Conservation (phyloP, 2,113 vertebrate genomes). For the Poeciliopsis occidentalis region DNA sequence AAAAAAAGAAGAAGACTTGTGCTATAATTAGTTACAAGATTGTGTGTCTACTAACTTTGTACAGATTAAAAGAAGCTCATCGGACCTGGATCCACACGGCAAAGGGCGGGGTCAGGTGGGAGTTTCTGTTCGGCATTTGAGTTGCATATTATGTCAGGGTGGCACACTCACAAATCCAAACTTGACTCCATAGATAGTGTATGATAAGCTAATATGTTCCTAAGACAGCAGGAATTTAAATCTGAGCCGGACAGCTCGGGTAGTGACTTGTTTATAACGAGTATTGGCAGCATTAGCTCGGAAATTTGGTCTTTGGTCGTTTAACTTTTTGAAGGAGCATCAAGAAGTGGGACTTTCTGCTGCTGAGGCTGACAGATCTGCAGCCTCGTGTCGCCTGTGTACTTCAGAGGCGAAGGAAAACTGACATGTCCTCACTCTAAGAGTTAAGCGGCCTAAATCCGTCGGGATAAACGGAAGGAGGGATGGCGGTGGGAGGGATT, state of each 20-base stretch:
- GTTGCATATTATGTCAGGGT: constrained; percentile 71
- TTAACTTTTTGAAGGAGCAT: constrained; percentile 32
- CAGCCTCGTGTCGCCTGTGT: constrained; percentile 49
- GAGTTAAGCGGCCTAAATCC: constrained; percentile 78
- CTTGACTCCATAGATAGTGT: constrained; percentile 37
- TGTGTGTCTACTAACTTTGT: constrained; percentile 54
- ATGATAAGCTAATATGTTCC: constrained; percentile 31
- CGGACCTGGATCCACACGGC: constrained; percentile 41
- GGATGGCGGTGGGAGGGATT: constrained; percentile 49
- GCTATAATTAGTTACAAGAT: constrained; percentile 75
- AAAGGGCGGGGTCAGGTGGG: constrained; percentile 10
- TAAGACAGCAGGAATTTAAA: constrained; percentile 37
- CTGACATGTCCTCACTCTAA: constrained; percentile 60
- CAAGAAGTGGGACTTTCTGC: constrained; percentile 10
- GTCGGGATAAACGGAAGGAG: constrained; percentile 74
- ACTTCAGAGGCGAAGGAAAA: constrained; percentile 67
- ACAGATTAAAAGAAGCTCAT: constrained; percentile 49
- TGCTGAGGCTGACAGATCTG: constrained; percentile 47
- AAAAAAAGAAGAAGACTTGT: constrained; percentile 74
- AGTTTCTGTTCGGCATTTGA: constrained; percentile 38
- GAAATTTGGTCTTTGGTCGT: constrained; percentile 80
- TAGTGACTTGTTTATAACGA: constrained; percentile 75
- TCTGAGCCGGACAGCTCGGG: constrained; percentile 40
- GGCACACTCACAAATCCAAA: constrained; percentile 57
- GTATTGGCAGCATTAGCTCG: constrained; percentile 78